These are phyloP conservation scores for Erythrocebus patas DNA, from an alignment of 2,113 vertebrate genomes.

Conservation along the genomic window DNA sequence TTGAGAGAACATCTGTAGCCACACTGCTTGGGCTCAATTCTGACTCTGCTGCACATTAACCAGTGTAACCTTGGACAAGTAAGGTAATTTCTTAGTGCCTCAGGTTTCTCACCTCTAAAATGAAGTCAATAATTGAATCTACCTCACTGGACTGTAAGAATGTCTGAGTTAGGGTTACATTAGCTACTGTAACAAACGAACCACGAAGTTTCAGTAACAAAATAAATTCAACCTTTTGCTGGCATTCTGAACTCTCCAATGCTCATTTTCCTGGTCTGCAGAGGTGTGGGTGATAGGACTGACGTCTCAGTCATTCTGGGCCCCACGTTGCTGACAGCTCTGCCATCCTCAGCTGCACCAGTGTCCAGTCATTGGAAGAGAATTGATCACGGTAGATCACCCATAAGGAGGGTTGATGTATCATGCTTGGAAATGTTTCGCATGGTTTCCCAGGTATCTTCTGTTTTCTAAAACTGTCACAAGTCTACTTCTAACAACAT, in stretches of 20 bases:
- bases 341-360: neutral
- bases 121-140: neutral
- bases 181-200: neutral
- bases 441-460: neutral
- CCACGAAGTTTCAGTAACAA: neutral
- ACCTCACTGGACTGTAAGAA: neutral
- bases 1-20: neutral
- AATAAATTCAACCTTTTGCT: neutral
- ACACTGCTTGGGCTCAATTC: neutral
- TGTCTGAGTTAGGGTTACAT: neutral
- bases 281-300: accelerated
- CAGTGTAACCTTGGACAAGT: neutral
- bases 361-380: neutral
- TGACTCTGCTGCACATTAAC: neutral
- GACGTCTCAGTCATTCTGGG: neutral
- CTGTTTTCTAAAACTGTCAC: neutral
- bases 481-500: neutral
- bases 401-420: neutral
- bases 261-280: neutral
- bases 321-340: neutral
- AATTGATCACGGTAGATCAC: neutral
- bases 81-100: neutral
- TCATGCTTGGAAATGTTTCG: neutral
- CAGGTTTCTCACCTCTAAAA: neutral
- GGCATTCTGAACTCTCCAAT: neutral